These are phyloP conservation scores for Gonioctena quinquepunctata DNA, from an alignment of 1,140 invertebrate genomes.

Conservation along the genomic window DNA sequence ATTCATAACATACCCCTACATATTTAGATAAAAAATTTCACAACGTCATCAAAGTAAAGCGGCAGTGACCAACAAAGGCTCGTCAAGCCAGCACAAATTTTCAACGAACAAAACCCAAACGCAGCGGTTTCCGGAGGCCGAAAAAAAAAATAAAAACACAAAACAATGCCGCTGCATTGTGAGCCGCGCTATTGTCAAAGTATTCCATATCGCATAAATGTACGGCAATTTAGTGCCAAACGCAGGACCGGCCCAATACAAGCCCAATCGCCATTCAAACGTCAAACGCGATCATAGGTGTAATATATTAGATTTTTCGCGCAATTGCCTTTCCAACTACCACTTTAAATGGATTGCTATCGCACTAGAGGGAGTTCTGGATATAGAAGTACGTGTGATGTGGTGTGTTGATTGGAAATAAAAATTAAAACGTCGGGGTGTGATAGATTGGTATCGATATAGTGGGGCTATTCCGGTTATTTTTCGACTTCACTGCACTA, in stretches of 20 bases:
- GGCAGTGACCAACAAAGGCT: conserved; percentile 3
- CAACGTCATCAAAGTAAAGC: conserved; percentile 6
- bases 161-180: conserved; percentile 18
- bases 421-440: too few species aligned
- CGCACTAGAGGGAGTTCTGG: not conserved
- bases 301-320: conserved; percentile 21
- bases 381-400: not conserved
- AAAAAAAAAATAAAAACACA: conserved; percentile 1
- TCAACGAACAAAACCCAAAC: conserved; percentile 14
- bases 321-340: conserved; percentile 11
- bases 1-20: too few species aligned
- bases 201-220: conserved; percentile 21
- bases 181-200: conserved; percentile 12
- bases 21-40: too few species aligned
- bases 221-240: conserved; percentile 13
- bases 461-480: too few species aligned
- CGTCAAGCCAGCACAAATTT: conserved; percentile 4
- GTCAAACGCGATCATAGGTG: conserved; percentile 22
- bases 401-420: not conserved
- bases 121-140: not conserved
- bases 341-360: conserved; percentile 9
- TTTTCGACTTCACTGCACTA: too few species aligned
- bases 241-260: conserved; percentile 11
- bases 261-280: conserved; percentile 18
- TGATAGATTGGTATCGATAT: too few species aligned